Conservation (phyloP, 1,140 invertebrate genomes). For the Tribolium castaneum region DNA sequence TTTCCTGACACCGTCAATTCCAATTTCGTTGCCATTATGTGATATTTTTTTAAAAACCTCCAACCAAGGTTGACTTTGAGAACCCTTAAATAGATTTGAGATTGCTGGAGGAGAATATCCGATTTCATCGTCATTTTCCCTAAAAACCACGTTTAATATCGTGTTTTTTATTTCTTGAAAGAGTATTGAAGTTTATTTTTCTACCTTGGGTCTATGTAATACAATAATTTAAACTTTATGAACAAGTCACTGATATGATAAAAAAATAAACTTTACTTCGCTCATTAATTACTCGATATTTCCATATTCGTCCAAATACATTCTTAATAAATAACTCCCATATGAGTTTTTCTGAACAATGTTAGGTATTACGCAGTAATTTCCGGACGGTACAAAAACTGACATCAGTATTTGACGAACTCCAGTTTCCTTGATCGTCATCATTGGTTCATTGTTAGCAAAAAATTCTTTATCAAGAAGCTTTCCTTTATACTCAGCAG, state of each 20-base stretch:
- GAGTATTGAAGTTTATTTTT: too few relatives aligned
- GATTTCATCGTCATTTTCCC: slow-evolving; percentile 19
- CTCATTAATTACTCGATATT: too few relatives aligned
- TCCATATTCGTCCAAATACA: background rate
- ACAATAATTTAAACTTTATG: too few relatives aligned
- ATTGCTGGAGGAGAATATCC: background rate
- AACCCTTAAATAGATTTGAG: too few relatives aligned
- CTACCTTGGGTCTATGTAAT: too few relatives aligned
- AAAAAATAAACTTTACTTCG: background rate
- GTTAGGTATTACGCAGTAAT: slow-evolving; percentile 33
- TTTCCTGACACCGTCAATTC: background rate
- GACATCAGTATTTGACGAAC: background rate
- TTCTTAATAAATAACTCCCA: slow-evolving; percentile 31
- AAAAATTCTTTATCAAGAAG: background rate
- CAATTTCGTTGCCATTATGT: background rate
- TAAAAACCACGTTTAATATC: background rate
- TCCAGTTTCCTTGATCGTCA: background rate
- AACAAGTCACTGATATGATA: background rate
- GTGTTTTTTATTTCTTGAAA: too few relatives aligned
- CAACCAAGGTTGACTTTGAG: background rate
- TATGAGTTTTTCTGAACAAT: background rate
- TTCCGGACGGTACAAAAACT: slow-evolving; percentile 1
- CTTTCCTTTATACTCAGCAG: background rate
- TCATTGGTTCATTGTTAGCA: background rate
- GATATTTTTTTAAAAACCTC: slow-evolving; percentile 2